These are phyloP conservation scores for Cosmopolites sordidus DNA, from an alignment of 2,888 invertebrate genomes.

Conservation along the genomic window DNA sequence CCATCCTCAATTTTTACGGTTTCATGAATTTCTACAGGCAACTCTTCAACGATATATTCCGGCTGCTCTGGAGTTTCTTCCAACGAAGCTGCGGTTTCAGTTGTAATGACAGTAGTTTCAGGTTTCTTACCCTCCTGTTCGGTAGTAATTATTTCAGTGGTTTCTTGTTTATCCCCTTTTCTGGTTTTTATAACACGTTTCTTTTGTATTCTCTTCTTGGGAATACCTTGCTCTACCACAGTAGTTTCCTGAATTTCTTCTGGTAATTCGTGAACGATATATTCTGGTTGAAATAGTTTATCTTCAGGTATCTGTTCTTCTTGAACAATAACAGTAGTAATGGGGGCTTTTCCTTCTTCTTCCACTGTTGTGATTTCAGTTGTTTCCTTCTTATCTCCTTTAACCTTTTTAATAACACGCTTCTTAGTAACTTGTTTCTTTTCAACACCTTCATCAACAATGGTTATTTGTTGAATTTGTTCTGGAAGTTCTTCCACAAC, in stretches of 20 bases:
- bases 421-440: conserved; percentile 34
- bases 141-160: conserved; percentile 46
- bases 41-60: conserved; percentile 44
- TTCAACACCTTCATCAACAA: neutral
- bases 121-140: conserved; percentile 33
- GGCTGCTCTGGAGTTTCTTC: conserved; percentile 36
- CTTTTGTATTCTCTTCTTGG: conserved; percentile 38
- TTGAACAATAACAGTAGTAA: conserved; percentile 37
- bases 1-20: conserved; percentile 32
- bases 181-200: conserved; percentile 29
- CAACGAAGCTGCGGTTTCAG: conserved; percentile 33
- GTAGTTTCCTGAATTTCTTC: conserved; percentile 36
- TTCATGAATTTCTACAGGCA: conserved; percentile 35
- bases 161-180: conserved; percentile 33
- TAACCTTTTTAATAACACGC: conserved; percentile 34
- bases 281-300: conserved; percentile 40
- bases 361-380: conserved; percentile 50
- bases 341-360: conserved; percentile 49
- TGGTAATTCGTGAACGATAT: conserved; percentile 37
- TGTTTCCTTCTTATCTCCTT: conserved; percentile 39
- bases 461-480: conserved; percentile 31
- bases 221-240: conserved; percentile 35
- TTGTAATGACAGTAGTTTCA: conserved; percentile 30
- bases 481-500: conserved; percentile 32
- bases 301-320: conserved; percentile 24